Base-by-base conservation (phyloP, 1,140 invertebrate genomes). In the Bombus turneri region DNA sequence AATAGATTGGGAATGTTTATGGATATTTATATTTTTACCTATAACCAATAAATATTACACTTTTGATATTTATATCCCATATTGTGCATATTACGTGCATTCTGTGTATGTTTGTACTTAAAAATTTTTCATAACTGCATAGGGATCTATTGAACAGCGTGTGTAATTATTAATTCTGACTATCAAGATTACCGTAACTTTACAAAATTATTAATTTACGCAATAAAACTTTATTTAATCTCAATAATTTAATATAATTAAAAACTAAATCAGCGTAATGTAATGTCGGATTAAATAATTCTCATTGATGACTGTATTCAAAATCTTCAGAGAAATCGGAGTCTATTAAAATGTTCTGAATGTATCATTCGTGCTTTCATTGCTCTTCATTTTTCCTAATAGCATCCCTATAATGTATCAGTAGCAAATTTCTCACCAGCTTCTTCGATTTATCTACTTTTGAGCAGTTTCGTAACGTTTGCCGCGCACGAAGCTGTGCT, bases 391-490 rank as follows among this genome's bases (percentile, higher is more conserved):
- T 62, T 57, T n/a, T n/a, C 5, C 12, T 53, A 6, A 41, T 18
- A 12, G 47, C 31, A 8, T 1, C 25, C 37, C 22, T n/a, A 25
- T 62, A 25, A 43, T 43, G 57, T 39, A 79, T 25, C n/a, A 5
- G 59, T 9, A 34, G n/a, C 22, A 31, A 62, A 62, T 31, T 79
- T 66, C 22, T 12, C 68, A 39, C 15, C 59, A 28, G 10, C 12
- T 8, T 18, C 28, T 22, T 5, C 3, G 66, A 31, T 81, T 81
- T 53, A 73, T 73, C 22, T n/a, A 28, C 22, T 73, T 73, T 43
- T 73, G 43, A 73, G 1, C 37, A 31, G 64, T n/a, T 72, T 72
- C 47, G n/a, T 41, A 62, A 28, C 69, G 37, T 81, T 81, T 25
- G 22, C n/a, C 53, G 5, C 12, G 69, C 25, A 25, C 37, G 39